Evolutionary conservation across 2,113 vertebrate genomes (phyloP), one percentile per base, ranked within the genome.

Genomic region (Lasiurus cinereus): DNA sequence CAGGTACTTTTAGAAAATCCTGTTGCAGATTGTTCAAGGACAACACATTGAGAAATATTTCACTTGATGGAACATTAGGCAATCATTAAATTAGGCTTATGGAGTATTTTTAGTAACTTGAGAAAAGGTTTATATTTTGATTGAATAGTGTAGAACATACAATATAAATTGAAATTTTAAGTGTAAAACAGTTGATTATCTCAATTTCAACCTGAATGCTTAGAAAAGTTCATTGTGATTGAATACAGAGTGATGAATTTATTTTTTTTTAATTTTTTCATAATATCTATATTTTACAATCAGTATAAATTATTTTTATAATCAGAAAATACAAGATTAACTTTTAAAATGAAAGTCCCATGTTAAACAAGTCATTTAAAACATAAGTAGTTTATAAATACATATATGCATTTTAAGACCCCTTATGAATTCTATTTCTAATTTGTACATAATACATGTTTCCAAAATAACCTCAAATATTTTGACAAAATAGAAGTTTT

Each of bases 401-500:
- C 14, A 31, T 88, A 8, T 21, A 29, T 74, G 5, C 19, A 62
- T 62, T 12, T 82, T n/a, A 70, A 80, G 27, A 11, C 2, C 8
- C 33, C 22, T 79, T 54, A 21, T 39, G 12, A 76, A 79, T 59
- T 67, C 5, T 12, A n/a, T 78, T 31, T 56, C 21, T 69, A 66
- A n/a, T 67, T 90, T 79, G 39, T 15, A 16, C 48, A 21, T 24
- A 13, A 46, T 73, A 73, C 22, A 0, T 72, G 5, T 56, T 78
- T 83, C 31, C 16, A 76, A 80, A 74, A 48, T 88, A 62, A 64
- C 33, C 83, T 87, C 5, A 83, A 86, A 59, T 73, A 79, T 33
- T 94, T 90, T 70, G 50, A 56, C 7, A 91, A 62, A 79, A 80
- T 52, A 82, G 14, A 79, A 76, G 2, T 59, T 52, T 90, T 76